These are phyloP conservation scores for Peromyscus attwateri DNA, from an alignment of 2,797 vertebrate genomes.

Conservation along the genomic window DNA sequence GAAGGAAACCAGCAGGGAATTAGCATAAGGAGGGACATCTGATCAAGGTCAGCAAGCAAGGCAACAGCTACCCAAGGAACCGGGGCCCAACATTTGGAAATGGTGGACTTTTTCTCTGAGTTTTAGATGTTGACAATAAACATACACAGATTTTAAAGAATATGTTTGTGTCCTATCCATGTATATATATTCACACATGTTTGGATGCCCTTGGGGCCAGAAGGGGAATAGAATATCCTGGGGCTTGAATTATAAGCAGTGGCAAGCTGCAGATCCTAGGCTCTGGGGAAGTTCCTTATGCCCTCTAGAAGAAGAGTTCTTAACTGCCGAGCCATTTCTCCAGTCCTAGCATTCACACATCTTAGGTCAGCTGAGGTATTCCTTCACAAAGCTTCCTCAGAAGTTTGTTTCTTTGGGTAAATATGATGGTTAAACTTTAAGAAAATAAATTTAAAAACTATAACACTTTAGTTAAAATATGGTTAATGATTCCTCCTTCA, in stretches of 20 bases:
- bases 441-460: slow-evolving; percentile 14
- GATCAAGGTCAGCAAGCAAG: too few species aligned
- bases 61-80: too few species aligned
- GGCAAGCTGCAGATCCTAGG: background rate
- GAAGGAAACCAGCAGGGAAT: too few species aligned
- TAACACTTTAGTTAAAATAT: background rate
- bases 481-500: slow-evolving; percentile 54
- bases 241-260: background rate
- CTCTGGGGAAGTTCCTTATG: background rate
- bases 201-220: background rate
- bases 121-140: slow-evolving; percentile 68
- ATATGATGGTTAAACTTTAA: slow-evolving; percentile 65
- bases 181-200: background rate
- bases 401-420: slow-evolving; percentile 69
- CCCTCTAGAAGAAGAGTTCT: background rate
- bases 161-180: background rate
- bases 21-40: too few species aligned
- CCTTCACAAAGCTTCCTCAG: slow-evolving; percentile 75
- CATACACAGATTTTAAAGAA: background rate
- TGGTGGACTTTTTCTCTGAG: slow-evolving; percentile 70
- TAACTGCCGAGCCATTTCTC: background rate
- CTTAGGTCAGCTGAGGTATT: slow-evolving; percentile 68
- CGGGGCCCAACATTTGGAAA: background rate
- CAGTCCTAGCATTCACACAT: background rate
- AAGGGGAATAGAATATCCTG: background rate